Conservation (phyloP, 2,113 vertebrate genomes). For the Siphamia tubifer region DNA sequence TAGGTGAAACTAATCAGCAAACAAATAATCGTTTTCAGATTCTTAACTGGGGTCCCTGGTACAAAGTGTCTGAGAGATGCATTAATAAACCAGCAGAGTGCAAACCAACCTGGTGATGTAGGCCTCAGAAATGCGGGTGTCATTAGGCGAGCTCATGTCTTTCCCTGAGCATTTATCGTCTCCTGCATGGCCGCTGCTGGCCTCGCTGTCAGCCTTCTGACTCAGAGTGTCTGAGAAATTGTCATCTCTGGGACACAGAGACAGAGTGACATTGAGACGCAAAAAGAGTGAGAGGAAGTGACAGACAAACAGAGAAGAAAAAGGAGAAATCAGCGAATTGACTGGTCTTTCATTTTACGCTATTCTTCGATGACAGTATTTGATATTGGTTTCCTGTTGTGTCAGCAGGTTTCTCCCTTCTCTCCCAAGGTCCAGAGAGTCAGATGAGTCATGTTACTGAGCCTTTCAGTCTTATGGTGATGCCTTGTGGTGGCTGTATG, state of each 20-base stretch:
- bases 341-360: slow-evolving; percentile 14
- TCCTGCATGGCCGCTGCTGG: slow-evolving; percentile 91
- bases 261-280: slow-evolving; percentile 27
- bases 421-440: slow-evolving; percentile 29
- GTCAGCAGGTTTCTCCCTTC: slow-evolving; percentile 44
- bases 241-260: slow-evolving; percentile 86
- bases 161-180: slow-evolving; percentile 94
- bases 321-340: slow-evolving; percentile 30
- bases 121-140: slow-evolving; percentile 85
- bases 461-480: slow-evolving; percentile 35
- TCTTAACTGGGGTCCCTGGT: too few species aligned
- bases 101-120: slow-evolving; percentile 85
- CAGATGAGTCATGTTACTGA: slow-evolving; percentile 55
- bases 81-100: not conserved
- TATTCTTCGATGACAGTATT: slow-evolving; percentile 27
- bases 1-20: too few species aligned
- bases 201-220: slow-evolving; percentile 97
- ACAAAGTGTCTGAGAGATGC: not conserved
- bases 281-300: slow-evolving; percentile 12
- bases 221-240: slow-evolving; percentile 96
- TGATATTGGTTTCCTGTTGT: slow-evolving; percentile 41
- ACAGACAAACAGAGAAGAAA: slow-evolving; percentile 4
- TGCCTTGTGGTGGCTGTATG: slow-evolving; percentile 14
- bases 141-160: slow-evolving; percentile 90
- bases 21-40: too few species aligned